Percentiles rank a stretch among this genome's conserved stretches.
These are phyloP conservation scores for Anoplopoma fimbria DNA, from an alignment of 2,113 vertebrate genomes.

Conservation along the genomic window DNA sequence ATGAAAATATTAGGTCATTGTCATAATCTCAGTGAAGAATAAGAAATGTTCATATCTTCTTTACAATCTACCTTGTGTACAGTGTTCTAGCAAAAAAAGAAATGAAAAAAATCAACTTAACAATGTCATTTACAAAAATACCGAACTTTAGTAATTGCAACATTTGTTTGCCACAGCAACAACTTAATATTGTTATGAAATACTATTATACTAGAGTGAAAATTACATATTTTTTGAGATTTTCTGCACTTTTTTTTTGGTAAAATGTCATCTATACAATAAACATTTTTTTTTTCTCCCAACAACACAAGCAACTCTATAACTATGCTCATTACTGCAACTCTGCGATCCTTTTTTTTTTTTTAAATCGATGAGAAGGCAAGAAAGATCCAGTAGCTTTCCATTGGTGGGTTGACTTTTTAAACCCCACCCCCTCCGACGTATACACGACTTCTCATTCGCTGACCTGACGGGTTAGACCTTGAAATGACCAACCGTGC, in stretches of 20 bases:
- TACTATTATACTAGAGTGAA: slow-evolving; percentile 85
- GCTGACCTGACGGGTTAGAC: slow-evolving; percentile 66
- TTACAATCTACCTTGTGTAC: slow-evolving; percentile 83
- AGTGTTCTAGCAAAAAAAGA: slow-evolving; percentile 78
- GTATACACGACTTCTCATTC: slow-evolving; percentile 55
- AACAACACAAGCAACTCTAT: slow-evolving; percentile 83
- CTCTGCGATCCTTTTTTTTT: slow-evolving; percentile 62
- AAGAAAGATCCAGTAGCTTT: slow-evolving; percentile 72
- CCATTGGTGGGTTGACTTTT: slow-evolving; percentile 29
- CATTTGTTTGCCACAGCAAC: slow-evolving; percentile 85
- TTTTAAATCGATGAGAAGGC: slow-evolving; percentile 72
- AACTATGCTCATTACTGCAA: slow-evolving; percentile 74
- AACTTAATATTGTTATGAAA: slow-evolving; percentile 87
- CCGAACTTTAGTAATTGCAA: slow-evolving; percentile 85
- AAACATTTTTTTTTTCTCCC: slow-evolving; percentile 73
- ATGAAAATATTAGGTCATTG: slow-evolving; percentile 81
- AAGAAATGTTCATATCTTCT: slow-evolving; percentile 80
- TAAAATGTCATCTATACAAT: slow-evolving; percentile 86
- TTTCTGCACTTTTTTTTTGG: slow-evolving; percentile 75
- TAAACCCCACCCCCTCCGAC: slow-evolving; percentile 41
- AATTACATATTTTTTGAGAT: slow-evolving; percentile 82
- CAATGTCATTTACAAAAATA: slow-evolving; percentile 87
- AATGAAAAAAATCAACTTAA: slow-evolving; percentile 76
- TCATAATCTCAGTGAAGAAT: slow-evolving; percentile 79
- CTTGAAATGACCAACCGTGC: slow-evolving; percentile 69